Conservation (phyloP, 1,140 invertebrate species). For the Lordiphosa stackelbergi region DNA sequence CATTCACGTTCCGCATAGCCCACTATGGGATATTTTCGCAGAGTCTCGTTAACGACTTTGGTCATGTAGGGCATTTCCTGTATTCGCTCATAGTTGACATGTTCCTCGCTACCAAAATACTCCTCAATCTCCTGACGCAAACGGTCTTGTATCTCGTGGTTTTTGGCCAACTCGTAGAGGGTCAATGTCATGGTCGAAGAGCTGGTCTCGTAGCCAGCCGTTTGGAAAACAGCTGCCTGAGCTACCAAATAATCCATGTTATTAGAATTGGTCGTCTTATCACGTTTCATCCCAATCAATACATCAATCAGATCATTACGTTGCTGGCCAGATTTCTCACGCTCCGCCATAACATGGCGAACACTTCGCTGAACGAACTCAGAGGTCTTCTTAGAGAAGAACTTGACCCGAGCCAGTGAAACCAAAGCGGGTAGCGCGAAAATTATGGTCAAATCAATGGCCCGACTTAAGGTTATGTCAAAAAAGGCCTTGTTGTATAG, state of each 20-base stretch:
- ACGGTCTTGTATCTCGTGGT: conserved; percentile 82
- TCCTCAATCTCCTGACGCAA: conserved; percentile 81
- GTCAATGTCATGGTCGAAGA: conserved; percentile 83
- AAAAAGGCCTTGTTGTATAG: conserved; percentile 77
- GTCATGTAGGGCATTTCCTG: conserved; percentile 82
- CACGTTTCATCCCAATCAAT: conserved; percentile 69
- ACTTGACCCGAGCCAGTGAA: conserved; percentile 36
- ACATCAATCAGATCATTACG: conserved; percentile 78
- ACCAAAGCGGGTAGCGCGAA: conserved; percentile 74
- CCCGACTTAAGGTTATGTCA: conserved; percentile 77
- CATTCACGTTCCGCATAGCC: conserved; percentile 58
- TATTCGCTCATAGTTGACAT: conserved; percentile 81
- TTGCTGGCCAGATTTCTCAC: conserved; percentile 46
- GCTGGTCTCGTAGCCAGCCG: conserved; percentile 86
- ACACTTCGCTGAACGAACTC: conserved; percentile 67
- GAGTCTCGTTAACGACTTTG: conserved; percentile 78
- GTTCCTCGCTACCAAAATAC: conserved; percentile 76
- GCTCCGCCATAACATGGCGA: conserved; percentile 61
- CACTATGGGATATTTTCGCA: conserved; percentile 64
- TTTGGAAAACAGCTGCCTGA: too few species aligned
- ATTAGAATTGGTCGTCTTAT: conserved; percentile 8
- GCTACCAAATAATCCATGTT: conserved; percentile 31
- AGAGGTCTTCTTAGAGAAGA: conserved; percentile 45
- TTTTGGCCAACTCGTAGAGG: conserved; percentile 83
- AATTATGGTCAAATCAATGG: conserved; percentile 77